These are phyloP conservation scores for Neopipo cinnamomea DNA, from an alignment of 2,113 vertebrate species.

Conservation along the genomic window DNA sequence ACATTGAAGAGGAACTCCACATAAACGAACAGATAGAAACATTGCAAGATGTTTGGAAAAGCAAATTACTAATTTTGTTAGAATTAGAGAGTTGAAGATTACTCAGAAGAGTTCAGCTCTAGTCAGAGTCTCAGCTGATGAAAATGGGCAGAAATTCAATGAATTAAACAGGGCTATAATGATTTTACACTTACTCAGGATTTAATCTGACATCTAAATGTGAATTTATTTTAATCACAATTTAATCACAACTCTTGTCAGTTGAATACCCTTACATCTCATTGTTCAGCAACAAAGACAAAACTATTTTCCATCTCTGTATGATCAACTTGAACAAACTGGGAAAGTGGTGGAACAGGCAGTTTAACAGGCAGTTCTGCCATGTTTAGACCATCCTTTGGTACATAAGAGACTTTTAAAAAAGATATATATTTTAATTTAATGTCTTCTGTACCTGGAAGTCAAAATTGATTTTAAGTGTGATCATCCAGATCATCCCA, in stretches of 20 bases:
- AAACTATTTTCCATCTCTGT: background rate
- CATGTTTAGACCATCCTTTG: background rate
- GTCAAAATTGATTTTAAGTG: background rate
- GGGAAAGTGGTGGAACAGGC: background rate
- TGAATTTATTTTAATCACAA: background rate
- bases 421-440: background rate
- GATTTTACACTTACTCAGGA: background rate
- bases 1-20: background rate
- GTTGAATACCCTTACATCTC: background rate
- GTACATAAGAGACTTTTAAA: background rate
- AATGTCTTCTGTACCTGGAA: background rate
- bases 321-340: background rate
- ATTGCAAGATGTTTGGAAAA: background rate
- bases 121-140: background rate
- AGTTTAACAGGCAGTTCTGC: background rate
- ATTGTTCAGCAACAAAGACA: background rate
- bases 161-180: background rate
- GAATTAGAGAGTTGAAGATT: background rate
- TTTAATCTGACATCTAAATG: background rate
- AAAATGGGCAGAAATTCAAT: conserved; percentile 8
- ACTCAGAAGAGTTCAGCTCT: background rate
- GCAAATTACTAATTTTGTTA: background rate
- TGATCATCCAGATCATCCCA: background rate
- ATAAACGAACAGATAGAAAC: background rate
- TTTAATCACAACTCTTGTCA: background rate